These are phyloP conservation scores for Tribolium freemani DNA, from an alignment of 2,888 invertebrate species.

Conservation along the genomic window DNA sequence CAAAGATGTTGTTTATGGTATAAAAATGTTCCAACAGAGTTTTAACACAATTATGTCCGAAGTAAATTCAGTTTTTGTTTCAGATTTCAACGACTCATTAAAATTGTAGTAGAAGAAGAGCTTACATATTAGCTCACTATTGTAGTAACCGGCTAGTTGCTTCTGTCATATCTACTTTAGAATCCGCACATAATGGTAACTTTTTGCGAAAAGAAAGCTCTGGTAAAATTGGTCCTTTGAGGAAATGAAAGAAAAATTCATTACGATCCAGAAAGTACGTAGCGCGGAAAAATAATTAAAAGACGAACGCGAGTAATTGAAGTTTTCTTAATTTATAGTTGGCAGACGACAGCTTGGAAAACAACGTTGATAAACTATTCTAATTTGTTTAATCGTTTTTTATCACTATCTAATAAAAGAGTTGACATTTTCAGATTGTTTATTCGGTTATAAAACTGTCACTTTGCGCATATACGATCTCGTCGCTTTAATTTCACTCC, in stretches of 20 bases:
- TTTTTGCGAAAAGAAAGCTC: neutral
- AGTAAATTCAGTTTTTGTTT: neutral
- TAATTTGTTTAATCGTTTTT: conserved; percentile 24
- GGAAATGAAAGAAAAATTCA: conserved; percentile 13
- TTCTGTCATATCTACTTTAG: neutral
- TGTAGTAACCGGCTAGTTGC: neutral
- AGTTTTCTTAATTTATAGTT: conserved; percentile 16
- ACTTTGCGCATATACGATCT: neutral
- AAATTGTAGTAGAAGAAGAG: neutral
- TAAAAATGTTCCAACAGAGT: neutral
- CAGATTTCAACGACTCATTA: neutral
- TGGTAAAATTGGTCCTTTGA: conserved; percentile 8
- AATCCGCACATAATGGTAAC: conserved; percentile 7
- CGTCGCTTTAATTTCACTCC: conserved; percentile 10
- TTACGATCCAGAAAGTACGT: neutral
- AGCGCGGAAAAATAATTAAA: conserved; percentile 27
- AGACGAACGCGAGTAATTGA: conserved; percentile 16
- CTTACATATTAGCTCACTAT: neutral
- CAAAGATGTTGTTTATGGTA: neutral
- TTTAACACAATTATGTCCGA: neutral
- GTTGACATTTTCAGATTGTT: conserved; percentile 14
- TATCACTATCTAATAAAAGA: conserved; percentile 6
- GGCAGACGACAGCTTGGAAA: conserved; percentile 4
- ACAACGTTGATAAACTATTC: conserved; percentile 7
- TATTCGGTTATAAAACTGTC: conserved; percentile 22